Conservation (phyloP, 2,888 invertebrate genomes). For the Lissonota sp. region DNA sequence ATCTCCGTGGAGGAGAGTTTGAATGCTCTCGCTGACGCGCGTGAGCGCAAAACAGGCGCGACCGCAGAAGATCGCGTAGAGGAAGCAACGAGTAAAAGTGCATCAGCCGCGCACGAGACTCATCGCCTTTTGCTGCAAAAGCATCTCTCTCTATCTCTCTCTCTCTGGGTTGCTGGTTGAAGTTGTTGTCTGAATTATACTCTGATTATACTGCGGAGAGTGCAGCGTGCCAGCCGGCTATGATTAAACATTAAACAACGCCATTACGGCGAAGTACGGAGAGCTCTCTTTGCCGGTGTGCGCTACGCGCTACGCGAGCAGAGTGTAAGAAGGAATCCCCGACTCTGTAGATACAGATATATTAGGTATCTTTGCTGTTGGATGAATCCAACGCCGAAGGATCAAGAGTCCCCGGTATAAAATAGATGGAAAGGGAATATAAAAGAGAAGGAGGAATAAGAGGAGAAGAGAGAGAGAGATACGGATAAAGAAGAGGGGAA, state of each 20-base stretch:
- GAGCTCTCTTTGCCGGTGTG: constrained; percentile 51
- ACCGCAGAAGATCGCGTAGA: constrained; percentile 72
- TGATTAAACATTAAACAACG: constrained; percentile 84
- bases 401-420: constrained; percentile 45
- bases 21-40: constrained; percentile 44
- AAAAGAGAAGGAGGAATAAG: constrained; percentile 42
- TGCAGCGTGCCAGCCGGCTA: constrained; percentile 77
- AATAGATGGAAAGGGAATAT: constrained; percentile 17
- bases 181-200: constrained; percentile 83
- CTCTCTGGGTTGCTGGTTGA: constrained; percentile 71
- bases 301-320: constrained; percentile 41
- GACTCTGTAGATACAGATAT: neutral
- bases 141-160: constrained; percentile 53
- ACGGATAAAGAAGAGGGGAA: constrained; percentile 53
- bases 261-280: constrained; percentile 77
- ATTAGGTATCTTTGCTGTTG: constrained; percentile 38
- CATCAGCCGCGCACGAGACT: constrained; percentile 57
- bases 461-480: constrained; percentile 19
- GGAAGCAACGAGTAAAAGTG: constrained; percentile 35
- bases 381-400: constrained; percentile 54
- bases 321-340: constrained; percentile 50
- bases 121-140: constrained; percentile 46
- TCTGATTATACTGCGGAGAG: constrained; percentile 80
- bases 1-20: constrained; percentile 29
- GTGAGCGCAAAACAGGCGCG: constrained; percentile 63